Percentiles rank a stretch among this genome's conserved stretches.
Evolutionary conservation across 2,113 vertebrate species (phyloP).

Genomic region (Bubo bubo): DNA sequence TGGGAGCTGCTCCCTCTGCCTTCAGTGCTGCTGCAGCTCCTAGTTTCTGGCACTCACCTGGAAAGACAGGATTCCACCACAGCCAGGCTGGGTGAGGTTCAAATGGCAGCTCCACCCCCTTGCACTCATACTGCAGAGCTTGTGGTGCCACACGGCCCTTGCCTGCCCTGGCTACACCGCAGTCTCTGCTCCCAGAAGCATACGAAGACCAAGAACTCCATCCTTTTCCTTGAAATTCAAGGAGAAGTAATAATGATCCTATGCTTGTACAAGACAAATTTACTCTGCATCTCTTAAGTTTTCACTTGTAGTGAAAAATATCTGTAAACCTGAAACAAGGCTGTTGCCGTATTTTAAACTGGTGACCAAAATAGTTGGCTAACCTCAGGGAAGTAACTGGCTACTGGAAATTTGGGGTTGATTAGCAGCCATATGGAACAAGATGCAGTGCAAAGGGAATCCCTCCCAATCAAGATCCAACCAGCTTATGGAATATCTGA

Average conservation of each 20-base stretch:
- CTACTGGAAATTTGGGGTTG: not conserved
- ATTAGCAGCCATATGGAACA: not conserved
- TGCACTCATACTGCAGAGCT: not conserved
- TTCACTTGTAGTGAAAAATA: not conserved
- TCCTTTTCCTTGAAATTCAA: not conserved
- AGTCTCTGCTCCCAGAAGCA: not conserved
- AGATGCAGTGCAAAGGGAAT: not conserved
- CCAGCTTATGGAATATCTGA: not conserved
- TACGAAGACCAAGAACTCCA: not conserved
- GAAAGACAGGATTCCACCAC: not conserved
- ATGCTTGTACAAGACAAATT: not conserved
- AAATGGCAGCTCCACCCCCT: not conserved
- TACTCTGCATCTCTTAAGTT: not conserved
- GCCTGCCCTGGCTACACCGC: too few species aligned
- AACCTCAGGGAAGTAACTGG: not conserved
- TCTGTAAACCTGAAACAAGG: not conserved
- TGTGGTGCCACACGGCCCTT: rapidly evolving
- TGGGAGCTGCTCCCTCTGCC: not conserved
- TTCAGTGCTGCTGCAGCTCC: not conserved
- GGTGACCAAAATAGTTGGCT: not conserved
- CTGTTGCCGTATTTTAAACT: not conserved
- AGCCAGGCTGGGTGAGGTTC: not conserved
- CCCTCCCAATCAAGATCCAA: not conserved
- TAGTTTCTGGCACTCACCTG: not conserved
- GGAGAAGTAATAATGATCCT: not conserved